These are phyloP conservation scores for Fundulus diaphanus DNA, from an alignment of 2,797 vertebrate species.

Conservation along the genomic window DNA sequence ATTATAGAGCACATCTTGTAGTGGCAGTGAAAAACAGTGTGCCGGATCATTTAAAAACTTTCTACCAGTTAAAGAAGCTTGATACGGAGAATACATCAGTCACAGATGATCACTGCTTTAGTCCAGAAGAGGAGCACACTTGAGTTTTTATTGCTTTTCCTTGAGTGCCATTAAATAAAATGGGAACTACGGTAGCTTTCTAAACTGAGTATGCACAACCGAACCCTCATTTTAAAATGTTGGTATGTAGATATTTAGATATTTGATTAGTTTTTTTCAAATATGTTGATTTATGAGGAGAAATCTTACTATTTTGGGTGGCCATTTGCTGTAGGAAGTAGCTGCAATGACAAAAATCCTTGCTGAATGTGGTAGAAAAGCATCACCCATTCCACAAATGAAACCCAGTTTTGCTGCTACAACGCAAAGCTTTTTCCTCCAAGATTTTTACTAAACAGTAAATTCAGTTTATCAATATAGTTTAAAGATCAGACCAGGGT, in stretches of 20 bases:
- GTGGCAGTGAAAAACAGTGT: background rate
- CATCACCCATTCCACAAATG: background rate
- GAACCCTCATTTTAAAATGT: background rate
- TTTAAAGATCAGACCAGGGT: too few species aligned
- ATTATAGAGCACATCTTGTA: background rate
- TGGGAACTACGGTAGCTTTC: background rate
- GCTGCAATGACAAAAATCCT: background rate
- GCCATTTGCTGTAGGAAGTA: background rate
- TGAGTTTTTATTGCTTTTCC: too few species aligned
- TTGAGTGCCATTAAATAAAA: too few species aligned
- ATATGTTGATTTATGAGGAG: background rate
- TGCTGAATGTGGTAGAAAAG: background rate
- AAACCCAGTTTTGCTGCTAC: background rate
- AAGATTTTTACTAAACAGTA: background rate
- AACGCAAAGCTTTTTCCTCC: background rate
- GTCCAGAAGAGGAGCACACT: too few species aligned
- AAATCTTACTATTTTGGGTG: background rate
- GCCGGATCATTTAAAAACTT: background rate
- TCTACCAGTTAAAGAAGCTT: background rate
- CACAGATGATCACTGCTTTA: constrained; percentile 5
- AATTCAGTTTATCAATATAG: background rate
- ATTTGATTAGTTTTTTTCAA: background rate
- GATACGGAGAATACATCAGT: constrained; percentile 6
- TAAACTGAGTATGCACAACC: background rate
- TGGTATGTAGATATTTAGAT: background rate